phyloP scores from a whole-genome alignment of 1,140 invertebrate genomes.

The Meloidogyne chitwoodi region DNA sequence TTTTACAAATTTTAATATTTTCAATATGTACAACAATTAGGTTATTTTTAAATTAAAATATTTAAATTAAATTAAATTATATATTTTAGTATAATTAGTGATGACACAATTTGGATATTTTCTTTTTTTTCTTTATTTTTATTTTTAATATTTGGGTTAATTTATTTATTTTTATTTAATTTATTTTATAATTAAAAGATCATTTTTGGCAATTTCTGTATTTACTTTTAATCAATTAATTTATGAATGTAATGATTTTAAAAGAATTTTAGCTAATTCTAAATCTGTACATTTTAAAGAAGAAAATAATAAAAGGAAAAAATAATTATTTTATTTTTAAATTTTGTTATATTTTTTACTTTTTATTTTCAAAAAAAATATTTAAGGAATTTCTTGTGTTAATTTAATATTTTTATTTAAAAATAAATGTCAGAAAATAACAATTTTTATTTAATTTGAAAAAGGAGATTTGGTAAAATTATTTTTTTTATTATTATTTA shows the following conservation, averaged over 20 bases:
- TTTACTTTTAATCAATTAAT: slow-evolving; percentile 38
- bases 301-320: slow-evolving; percentile 12
- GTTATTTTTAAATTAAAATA: not conserved
- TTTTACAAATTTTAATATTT: slow-evolving; percentile 1
- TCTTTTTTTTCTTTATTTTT: slow-evolving; percentile 4
- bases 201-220: slow-evolving; percentile 27
- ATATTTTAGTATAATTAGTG: slow-evolving; percentile 4
- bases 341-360: not conserved
- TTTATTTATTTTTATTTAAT: not conserved
- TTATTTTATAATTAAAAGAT: slow-evolving; percentile 7
- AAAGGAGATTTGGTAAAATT: too few species aligned
- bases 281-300: slow-evolving; percentile 43
- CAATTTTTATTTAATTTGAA: too few species aligned
- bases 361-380: too few species aligned
- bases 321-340: not conserved
- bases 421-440: too few species aligned
- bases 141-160: slow-evolving; percentile 19
- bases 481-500: too few species aligned
- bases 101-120: slow-evolving; percentile 8
- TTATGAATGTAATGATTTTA: slow-evolving; percentile 29
- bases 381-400: too few species aligned
- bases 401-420: too few species aligned
- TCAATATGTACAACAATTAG: slow-evolving; percentile 13
- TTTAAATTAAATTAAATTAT: not conserved
- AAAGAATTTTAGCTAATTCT: slow-evolving; percentile 33